phyloP scores from a whole-genome alignment of 2,888 invertebrate genomes.

The Tenthredo livida region DNA sequence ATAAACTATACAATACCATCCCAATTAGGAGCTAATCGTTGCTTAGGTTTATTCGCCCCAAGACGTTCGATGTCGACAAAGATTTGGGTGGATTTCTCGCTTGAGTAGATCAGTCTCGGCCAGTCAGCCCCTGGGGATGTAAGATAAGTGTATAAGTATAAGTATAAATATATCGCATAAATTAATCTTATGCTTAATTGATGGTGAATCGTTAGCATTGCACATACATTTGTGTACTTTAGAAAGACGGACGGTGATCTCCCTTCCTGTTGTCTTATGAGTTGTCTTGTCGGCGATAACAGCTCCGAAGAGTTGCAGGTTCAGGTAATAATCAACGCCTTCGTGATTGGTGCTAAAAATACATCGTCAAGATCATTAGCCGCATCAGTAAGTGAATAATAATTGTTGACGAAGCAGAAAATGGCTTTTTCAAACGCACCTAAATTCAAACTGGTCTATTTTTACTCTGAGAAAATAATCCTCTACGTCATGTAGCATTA shows the following conservation, averaged over 20 bases:
- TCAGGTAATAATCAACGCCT: slow-evolving; percentile 65
- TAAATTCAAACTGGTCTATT: slow-evolving; percentile 67
- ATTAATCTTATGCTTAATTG: background rate
- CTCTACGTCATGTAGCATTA: slow-evolving; percentile 69
- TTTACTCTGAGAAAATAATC: slow-evolving; percentile 69
- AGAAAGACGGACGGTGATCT: slow-evolving; percentile 68
- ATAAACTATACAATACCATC: background rate
- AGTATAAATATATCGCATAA: background rate
- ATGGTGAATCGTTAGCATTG: background rate
- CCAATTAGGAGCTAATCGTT: background rate
- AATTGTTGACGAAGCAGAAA: background rate
- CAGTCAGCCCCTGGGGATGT: slow-evolving; percentile 23
- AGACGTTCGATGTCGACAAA: slow-evolving; percentile 16
- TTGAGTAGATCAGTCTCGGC: slow-evolving; percentile 24
- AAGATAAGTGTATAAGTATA: background rate
- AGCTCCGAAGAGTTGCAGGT: slow-evolving; percentile 71
- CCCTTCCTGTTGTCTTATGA: slow-evolving; percentile 69
- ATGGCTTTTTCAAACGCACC: slow-evolving; percentile 62
- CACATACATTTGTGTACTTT: slow-evolving; percentile 72
- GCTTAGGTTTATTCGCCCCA: background rate
- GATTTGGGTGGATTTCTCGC: background rate
- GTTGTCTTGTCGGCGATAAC: slow-evolving; percentile 68
- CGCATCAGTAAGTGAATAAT: background rate
- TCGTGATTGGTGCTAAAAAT: slow-evolving; percentile 66
- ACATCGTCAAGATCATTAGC: slow-evolving; percentile 43